Evolutionary conservation across 2,888 invertebrate species (phyloP).

Genomic region (Urechis unicinctus): DNA sequence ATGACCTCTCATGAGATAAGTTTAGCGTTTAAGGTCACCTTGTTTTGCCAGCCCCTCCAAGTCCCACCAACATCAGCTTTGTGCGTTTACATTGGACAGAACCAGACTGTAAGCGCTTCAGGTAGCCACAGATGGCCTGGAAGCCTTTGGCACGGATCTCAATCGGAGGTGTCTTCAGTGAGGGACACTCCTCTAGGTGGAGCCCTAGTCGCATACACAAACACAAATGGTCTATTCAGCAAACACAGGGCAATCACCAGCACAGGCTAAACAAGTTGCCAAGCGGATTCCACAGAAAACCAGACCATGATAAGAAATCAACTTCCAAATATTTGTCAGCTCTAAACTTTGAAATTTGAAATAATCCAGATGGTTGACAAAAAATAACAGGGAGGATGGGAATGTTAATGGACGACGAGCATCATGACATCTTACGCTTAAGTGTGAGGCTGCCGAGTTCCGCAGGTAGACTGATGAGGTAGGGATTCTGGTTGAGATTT

Average conservation of each 20-base stretch:
- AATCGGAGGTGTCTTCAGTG: slow-evolving; percentile 42
- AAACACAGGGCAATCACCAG: no score
- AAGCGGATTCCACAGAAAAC: no score
- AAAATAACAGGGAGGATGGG: no score
- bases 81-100: slow-evolving; percentile 42
- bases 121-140: slow-evolving; percentile 36
- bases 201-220: slow-evolving; percentile 23
- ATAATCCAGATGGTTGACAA: not conserved
- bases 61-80: slow-evolving; percentile 50
- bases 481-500: not conserved
- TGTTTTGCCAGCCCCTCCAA: slow-evolving; percentile 51
- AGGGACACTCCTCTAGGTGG: slow-evolving; percentile 28
- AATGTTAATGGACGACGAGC: not conserved
- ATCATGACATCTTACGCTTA: no score
- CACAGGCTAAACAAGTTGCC: no score
- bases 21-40: no score
- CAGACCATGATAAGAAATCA: no score
- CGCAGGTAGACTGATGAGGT: not conserved
- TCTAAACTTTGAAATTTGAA: no score
- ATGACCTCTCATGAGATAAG: no score
- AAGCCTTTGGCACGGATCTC: slow-evolving; percentile 42
- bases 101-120: slow-evolving; percentile 39
- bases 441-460: not conserved
- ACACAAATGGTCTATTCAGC: no score
- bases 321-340: no score